phyloP scores from a whole-genome alignment of 2,888 invertebrate genomes.

The Lottia gigantea region DNA sequence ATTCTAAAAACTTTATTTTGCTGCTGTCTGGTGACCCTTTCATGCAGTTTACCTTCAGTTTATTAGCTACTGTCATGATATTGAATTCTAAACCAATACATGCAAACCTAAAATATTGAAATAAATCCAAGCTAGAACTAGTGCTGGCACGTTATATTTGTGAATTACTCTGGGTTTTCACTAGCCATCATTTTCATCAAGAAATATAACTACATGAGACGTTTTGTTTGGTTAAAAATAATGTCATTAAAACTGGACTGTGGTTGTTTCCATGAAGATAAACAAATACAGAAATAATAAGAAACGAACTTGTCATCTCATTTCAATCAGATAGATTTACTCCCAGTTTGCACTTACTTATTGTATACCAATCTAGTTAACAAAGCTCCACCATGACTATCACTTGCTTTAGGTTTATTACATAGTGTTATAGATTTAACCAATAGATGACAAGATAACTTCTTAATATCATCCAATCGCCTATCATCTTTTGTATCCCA shows the following conservation, averaged over 20 bases:
- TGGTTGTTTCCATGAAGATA: no score
- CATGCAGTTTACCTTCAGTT: neutral
- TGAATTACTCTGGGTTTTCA: no score
- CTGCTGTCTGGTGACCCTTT: neutral
- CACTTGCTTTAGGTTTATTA: conserved; percentile 75
- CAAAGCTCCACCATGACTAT: conserved; percentile 74
- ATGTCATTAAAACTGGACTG: no score
- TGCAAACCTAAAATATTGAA: conserved; percentile 21
- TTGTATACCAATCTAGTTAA: conserved; percentile 72
- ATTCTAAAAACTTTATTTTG: conserved; percentile 25
- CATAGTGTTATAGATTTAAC: conserved; percentile 68
- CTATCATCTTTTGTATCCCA: neutral
- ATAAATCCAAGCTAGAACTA: neutral
- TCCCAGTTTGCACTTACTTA: conserved; percentile 43
- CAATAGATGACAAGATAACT: conserved; percentile 41
- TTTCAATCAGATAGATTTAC: neutral
- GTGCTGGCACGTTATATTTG: no score
- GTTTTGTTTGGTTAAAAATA: no score
- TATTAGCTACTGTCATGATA: neutral
- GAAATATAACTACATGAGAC: no score
- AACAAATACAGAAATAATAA: no score
- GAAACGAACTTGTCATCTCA: no score
- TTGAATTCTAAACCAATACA: conserved; percentile 9
- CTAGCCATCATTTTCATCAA: no score
- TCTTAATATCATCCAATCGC: neutral